Conservation (phyloP, 1,140 invertebrate species). For the Solen grandis region DNA sequence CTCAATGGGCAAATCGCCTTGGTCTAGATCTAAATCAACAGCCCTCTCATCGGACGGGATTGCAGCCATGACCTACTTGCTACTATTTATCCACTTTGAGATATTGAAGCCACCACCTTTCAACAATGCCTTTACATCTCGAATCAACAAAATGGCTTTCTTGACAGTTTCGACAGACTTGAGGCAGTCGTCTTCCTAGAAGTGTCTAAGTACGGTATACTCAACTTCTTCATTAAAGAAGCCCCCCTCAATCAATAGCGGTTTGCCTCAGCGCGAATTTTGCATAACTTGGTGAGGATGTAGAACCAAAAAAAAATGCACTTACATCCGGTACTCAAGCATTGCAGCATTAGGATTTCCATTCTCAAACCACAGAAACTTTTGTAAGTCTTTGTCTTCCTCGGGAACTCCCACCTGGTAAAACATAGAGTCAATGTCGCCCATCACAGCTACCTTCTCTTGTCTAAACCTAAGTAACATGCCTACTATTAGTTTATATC, state of each 20-base stretch:
- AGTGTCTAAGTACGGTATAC: not conserved
- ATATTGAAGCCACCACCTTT: not conserved
- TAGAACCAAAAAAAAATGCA: conserved; percentile 31
- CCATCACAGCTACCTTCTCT: not conserved
- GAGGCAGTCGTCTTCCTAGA: conserved; percentile 49
- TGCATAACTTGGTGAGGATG: conserved; percentile 27
- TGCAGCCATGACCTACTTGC: not conserved
- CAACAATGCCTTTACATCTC: not conserved
- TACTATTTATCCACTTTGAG: not conserved
- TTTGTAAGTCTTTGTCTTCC: not conserved
- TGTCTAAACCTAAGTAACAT: conserved; percentile 25
- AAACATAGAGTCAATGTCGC: conserved; percentile 1
- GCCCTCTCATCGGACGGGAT: not conserved
- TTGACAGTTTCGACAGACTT: conserved; percentile 14
- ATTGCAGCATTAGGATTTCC: not conserved
- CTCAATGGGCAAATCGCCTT: not conserved
- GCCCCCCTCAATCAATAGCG: not conserved
- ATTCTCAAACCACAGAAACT: conserved; percentile 39
- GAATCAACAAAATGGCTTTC: not conserved
- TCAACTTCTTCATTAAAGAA: conserved; percentile 6
- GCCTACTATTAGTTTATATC: not conserved
- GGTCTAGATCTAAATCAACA: not conserved
- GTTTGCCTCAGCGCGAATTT: not conserved
- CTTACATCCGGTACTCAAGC: conserved; percentile 1
- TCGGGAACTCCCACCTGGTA: not conserved